Evolutionary conservation across 2,113 vertebrate species (phyloP).

Genomic region (Solea solea): DNA sequence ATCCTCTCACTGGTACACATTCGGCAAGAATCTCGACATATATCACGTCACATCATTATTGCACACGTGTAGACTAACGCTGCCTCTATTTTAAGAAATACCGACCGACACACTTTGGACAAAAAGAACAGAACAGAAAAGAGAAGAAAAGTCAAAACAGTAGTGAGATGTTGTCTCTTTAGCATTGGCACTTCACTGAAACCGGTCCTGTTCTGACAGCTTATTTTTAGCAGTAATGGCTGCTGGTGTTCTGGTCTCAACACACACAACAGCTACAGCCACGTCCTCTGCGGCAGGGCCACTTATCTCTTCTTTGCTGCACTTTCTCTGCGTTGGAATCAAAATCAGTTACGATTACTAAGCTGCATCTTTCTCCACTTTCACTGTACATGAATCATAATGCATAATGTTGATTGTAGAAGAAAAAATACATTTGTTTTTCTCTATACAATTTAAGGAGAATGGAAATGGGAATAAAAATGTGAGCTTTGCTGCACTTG

Average conservation of each 20-base stretch:
- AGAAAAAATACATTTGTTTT: too few relatives aligned
- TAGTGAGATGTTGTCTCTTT: neutral
- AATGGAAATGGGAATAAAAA: neutral
- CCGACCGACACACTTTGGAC: too few relatives aligned
- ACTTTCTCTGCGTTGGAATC: too few relatives aligned
- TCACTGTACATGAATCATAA: neutral
- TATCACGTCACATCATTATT: neutral
- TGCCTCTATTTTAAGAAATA: neutral
- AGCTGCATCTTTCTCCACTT: constrained; percentile 20
- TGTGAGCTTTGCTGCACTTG: constrained; percentile 8
- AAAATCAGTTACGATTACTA: too few relatives aligned
- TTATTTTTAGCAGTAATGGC: neutral
- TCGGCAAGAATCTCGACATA: constrained; percentile 2
- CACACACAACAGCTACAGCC: neutral
- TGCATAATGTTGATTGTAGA: too few relatives aligned
- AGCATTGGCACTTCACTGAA: constrained; percentile 2
- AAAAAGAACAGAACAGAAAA: neutral
- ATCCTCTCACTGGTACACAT: constrained; percentile 1
- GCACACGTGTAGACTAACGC: neutral
- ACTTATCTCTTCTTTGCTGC: too few relatives aligned
- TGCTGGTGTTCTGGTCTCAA: neutral
- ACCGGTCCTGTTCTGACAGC: neutral
- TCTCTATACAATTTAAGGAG: too few relatives aligned
- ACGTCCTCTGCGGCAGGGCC: too few relatives aligned
- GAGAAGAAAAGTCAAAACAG: neutral